Evolutionary conservation across 1,140 invertebrate genomes (phyloP), one percentile per base, ranked within the genome.

Genomic region (Paramacrobiotus metropolitanus): DNA sequence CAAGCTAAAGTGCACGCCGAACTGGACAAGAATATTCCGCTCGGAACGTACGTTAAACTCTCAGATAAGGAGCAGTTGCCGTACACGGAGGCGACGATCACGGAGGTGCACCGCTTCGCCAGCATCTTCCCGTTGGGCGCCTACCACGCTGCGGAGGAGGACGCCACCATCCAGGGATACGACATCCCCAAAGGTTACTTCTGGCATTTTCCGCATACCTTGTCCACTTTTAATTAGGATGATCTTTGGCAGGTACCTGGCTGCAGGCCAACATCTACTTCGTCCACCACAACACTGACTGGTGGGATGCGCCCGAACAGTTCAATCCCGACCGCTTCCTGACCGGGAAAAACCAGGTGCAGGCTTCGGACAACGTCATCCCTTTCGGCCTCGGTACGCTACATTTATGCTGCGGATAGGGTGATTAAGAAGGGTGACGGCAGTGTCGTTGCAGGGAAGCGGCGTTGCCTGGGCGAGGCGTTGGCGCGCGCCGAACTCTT

Each of bases 401-500:
- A n/a, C n/a, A n/a, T n/a, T n/a, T n/a, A 4, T 15, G 15, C 24
- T 55, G 15, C 48, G 15, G 9, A 18, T 24, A 24, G 24, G 9
- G 24, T 15, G 4, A 4, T 55, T 28, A 55, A 4, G 4, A 24
- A 18, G 4, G 15, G 4, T 4, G 24, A 55, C 9, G 48, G 24
- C 48, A 55, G 9, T 4, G 9, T 9, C 4, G 48, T 55, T 24
- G 24, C 24, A 40, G 48, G 48, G 24, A 55, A 55, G 3, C 60
- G 67, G 24, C 44, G 62, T 1, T 68, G 67, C 60, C 21, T 66
- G 15, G 67, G 67, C 2, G 66, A 68, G 60, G 40, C 62, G 31
- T 59, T 68, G 44, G 67, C 67, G 2, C 60, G 62, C 2, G 62
- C 63, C 31, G 66, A 68, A 59, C 21, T 68, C 2, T 68, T 67